Percentiles rank a stretch among this genome's conserved stretches.
Conservation (phyloP, 2,797 vertebrate species). For the Eleutherodactylus coqui region DNA sequence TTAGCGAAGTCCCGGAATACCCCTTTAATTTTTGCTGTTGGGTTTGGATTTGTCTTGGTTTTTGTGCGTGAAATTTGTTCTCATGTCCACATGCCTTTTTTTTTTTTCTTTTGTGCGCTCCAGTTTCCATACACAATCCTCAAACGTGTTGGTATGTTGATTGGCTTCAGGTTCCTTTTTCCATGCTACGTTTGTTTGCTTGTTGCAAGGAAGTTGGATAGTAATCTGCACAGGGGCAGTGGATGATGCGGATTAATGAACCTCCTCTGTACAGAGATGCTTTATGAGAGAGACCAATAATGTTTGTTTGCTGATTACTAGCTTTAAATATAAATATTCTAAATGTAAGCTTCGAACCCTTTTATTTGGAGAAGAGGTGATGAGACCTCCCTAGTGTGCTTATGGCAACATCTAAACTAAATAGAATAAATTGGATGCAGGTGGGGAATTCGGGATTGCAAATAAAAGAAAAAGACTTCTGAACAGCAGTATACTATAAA, state of each 20-base stretch:
- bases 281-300: neutral
- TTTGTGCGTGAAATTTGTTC: conserved; percentile 2
- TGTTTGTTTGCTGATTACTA: neutral
- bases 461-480: too few relatives aligned
- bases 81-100: neutral
- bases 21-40: neutral
- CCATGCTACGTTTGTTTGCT: neutral
- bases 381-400: too few relatives aligned
- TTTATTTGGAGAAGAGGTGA: too few relatives aligned
- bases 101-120: conserved; percentile 5
- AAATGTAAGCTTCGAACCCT: neutral
- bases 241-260: neutral
- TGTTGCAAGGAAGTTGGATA: neutral
- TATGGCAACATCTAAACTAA: too few relatives aligned
- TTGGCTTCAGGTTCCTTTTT: neutral
- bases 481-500: neutral
- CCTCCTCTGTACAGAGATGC: neutral
- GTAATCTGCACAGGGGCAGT: neutral
- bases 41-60: neutral
- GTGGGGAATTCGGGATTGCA: too few relatives aligned
- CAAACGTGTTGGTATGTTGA: neutral
- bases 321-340: neutral
- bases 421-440: too few relatives aligned
- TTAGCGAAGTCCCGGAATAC: too few relatives aligned
- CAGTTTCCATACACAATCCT: neutral